Conservation (phyloP, 2,797 vertebrate species). For the Cottoperca gobio region DNA sequence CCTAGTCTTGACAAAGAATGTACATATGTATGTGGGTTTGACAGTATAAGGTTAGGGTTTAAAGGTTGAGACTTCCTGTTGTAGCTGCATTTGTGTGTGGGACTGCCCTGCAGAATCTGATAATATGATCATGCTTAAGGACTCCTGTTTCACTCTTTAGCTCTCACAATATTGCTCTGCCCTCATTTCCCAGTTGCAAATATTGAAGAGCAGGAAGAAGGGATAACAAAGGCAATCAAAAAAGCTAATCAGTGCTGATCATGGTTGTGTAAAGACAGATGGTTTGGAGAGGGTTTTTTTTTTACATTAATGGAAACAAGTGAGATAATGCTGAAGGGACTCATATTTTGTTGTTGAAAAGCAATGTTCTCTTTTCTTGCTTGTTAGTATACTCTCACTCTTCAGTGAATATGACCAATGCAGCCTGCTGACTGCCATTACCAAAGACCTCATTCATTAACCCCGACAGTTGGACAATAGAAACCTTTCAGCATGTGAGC, state of each 20-base stretch:
- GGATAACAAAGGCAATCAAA: conserved; percentile 19
- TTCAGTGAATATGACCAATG: conserved; percentile 16
- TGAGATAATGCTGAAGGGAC: conserved; percentile 7
- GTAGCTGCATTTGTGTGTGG: not conserved
- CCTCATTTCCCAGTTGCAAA: not conserved
- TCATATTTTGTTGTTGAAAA: not conserved
- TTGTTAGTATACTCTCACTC: conserved; percentile 20
- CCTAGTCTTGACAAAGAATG: not conserved
- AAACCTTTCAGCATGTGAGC: not conserved
- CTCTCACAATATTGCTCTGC: conserved; percentile 2
- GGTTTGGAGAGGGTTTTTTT: not conserved
- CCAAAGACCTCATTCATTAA: conserved; percentile 37
- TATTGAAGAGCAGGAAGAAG: not conserved
- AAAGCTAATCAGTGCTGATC: conserved; percentile 5
- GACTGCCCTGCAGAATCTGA: not conserved
- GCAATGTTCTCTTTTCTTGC: not conserved
- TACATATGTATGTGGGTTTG: not conserved
- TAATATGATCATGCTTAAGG: not conserved
- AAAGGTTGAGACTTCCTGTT: conserved; percentile 35
- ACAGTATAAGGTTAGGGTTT: not conserved
- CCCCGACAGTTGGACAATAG: conserved; percentile 23
- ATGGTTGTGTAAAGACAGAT: not conserved
- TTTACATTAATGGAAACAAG: conserved; percentile 6
- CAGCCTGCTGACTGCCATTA: conserved; percentile 17
- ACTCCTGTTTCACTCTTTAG: not conserved